phyloP scores from a whole-genome alignment of 1,140 invertebrate genomes.

The Gryon sp. region DNA sequence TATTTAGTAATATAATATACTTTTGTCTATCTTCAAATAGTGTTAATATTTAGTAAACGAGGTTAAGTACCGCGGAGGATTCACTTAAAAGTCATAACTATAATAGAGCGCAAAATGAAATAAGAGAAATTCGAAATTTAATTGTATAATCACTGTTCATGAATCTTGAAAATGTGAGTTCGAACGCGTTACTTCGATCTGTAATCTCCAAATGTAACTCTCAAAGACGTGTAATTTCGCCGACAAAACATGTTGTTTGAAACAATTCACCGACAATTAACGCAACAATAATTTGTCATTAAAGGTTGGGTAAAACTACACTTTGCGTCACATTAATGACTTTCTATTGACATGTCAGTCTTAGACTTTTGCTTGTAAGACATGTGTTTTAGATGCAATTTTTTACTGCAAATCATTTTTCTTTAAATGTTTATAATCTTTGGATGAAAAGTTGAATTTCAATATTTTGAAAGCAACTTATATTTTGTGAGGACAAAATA shows the following conservation, averaged over 20 bases:
- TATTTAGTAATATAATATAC: no score
- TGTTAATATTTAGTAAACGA: slow-evolving; percentile 11
- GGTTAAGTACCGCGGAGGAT: slow-evolving; percentile 9
- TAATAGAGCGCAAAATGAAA: slow-evolving; percentile 23
- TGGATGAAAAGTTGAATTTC: no score
- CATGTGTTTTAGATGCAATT: neutral
- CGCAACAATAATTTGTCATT: slow-evolving; percentile 41
- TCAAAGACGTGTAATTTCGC: slow-evolving; percentile 25
- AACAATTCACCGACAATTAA: slow-evolving; percentile 18
- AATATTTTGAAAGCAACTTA: no score
- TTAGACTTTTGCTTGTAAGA: neutral
- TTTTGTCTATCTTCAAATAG: neutral
- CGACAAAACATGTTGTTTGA: slow-evolving; percentile 24
- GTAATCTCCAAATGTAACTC: neutral
- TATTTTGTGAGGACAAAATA: no score
- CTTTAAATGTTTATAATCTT: no score
- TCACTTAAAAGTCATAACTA: slow-evolving; percentile 17
- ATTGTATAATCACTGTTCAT: slow-evolving; percentile 33
- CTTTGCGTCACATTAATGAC: slow-evolving; percentile 41
- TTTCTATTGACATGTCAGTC: slow-evolving; percentile 13
- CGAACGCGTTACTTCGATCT: slow-evolving; percentile 1
- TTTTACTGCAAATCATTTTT: slow-evolving; percentile 1
- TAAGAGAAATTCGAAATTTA: slow-evolving; percentile 52
- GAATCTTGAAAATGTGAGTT: slow-evolving; percentile 33
- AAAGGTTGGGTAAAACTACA: slow-evolving; percentile 34